Conservation (phyloP, 2,113 vertebrate species). For the Siniperca knerii region DNA sequence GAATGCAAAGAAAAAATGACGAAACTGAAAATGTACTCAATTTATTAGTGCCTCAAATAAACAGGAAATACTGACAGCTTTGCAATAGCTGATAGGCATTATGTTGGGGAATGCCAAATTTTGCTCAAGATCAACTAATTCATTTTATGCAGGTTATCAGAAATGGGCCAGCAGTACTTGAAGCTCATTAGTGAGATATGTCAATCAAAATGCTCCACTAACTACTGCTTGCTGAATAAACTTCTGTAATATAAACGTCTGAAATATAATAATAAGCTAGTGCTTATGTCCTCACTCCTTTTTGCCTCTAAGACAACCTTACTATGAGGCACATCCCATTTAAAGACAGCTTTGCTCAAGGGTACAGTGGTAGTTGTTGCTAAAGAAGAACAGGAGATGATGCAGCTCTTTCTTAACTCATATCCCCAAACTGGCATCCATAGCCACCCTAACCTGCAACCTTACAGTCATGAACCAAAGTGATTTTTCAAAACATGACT, state of each 20-base stretch:
- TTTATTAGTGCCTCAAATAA: background rate
- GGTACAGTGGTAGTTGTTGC: constrained; percentile 1
- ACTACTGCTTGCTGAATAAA: background rate
- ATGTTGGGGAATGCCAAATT: background rate
- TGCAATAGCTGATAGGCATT: background rate
- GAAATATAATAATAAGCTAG: background rate
- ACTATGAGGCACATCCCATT: background rate
- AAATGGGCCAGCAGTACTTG: background rate
- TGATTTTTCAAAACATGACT: background rate
- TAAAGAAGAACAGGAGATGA: background rate
- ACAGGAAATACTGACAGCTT: background rate
- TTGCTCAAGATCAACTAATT: background rate
- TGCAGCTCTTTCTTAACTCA: background rate
- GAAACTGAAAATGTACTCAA: background rate
- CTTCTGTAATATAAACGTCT: background rate
- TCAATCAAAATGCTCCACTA: background rate
- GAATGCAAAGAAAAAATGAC: background rate
- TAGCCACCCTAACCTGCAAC: background rate
- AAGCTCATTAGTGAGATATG: background rate
- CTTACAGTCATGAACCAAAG: background rate
- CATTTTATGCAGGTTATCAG: background rate
- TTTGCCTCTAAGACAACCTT: background rate
- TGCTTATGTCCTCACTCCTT: background rate
- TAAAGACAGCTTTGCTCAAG: background rate
- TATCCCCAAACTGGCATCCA: background rate